Percentiles rank a stretch among this genome's conserved stretches.
phyloP scores from a whole-genome alignment of 2,113 vertebrate genomes.

The Pyrgilauda ruficollis region DNA sequence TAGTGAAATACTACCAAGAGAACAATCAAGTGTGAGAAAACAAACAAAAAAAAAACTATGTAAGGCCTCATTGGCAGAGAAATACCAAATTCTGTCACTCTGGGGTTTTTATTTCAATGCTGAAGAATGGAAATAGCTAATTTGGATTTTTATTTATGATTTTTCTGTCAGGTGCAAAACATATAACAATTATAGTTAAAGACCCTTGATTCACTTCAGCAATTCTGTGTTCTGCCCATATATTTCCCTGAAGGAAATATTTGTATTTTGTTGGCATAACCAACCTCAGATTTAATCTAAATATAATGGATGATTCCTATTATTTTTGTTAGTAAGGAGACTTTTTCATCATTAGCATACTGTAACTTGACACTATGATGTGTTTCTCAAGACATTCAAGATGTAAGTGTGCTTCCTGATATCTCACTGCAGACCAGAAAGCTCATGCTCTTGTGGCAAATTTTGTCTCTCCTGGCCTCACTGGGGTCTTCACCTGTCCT shows the following conservation, averaged over 20 bases:
- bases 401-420: background rate
- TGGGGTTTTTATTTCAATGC: background rate
- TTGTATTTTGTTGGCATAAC: background rate
- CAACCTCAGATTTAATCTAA: background rate
- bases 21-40: constrained; percentile 30
- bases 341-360: background rate
- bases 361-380: background rate
- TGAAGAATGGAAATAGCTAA: background rate
- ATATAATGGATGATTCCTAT: background rate
- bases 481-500: background rate
- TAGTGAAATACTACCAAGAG: constrained; percentile 6
- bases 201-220: background rate
- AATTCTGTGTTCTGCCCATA: background rate
- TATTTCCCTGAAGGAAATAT: background rate
- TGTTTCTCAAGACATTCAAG: background rate
- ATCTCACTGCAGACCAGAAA: background rate
- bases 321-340: background rate
- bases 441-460: rapidly evolving
- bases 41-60: constrained; percentile 35
- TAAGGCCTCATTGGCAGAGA: constrained; percentile 1
- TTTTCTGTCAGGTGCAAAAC: background rate
- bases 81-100: background rate
- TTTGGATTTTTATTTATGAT: background rate
- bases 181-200: background rate
- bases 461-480: background rate